Base-by-base conservation (phyloP, 1,140 invertebrate species). In the Caerostris darwini region DNA sequence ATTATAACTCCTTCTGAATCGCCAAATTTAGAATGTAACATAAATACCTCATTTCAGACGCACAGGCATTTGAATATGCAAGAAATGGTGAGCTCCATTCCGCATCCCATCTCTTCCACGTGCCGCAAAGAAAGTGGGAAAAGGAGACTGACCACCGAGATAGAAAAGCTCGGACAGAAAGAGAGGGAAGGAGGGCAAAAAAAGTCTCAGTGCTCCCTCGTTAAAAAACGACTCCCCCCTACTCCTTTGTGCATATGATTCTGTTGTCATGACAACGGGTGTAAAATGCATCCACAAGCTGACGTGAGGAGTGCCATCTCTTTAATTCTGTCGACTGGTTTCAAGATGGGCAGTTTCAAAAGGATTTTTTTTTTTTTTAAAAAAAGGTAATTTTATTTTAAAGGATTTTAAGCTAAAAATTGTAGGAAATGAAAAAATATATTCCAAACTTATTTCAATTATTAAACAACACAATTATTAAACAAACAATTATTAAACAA, bases 161-260 rank as follows among this genome's bases (percentile, higher is more conserved):
- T 19, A 87, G 67, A 53, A 58, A 57, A 71, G 88, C 14, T 53
- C 14, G 88, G 69, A 71, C 90, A 81, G 89, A 89, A 17, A 50
- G 53, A 19, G 89, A 91, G 69, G 89, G 17, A 77, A 10, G 89
- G 81, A 56, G 89, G 54, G 71, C 56, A 34, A 81, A 34, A 34
- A 34, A 77, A 61, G 56, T 14, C 90, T 34, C 34, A 91, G 34
- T 77, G 56, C 59, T 61, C 89, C 14, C 71, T 85, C 57, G 90
- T 92, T 92, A 92, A 92, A 92, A 92, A 92, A 92, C 90, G 64
- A 61, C 91, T 86, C 92, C 86, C 58, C 71, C 34, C 54, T n/a
- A 34, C 71, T 64, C 56, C 34, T 61, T 89, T 94, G 92, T 94
- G 92, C 86, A 88, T 94, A 67, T 83, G 67, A 81, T 34, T 89